Conservation (phyloP, 2,113 vertebrate species). For the Deroptyus accipitrinus region DNA sequence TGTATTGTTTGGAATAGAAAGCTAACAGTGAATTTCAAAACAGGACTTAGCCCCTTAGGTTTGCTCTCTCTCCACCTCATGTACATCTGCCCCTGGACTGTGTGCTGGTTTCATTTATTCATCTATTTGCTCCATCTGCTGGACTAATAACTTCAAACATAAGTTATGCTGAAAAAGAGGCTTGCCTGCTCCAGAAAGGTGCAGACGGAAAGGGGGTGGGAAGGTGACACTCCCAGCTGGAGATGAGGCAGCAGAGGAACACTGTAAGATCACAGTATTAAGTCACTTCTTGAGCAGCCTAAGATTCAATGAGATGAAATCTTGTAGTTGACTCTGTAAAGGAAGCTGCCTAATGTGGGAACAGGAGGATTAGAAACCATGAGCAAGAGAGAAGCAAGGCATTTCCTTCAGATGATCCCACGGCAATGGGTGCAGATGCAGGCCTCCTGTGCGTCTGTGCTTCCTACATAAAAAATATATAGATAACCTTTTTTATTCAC, state of each 20-base stretch:
- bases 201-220: rapidly evolving
- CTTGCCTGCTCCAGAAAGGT: neutral
- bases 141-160: neutral
- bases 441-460: neutral
- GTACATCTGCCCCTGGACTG: neutral
- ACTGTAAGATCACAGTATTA: neutral
- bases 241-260: neutral
- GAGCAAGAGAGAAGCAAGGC: rapidly evolving
- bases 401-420: neutral
- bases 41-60: neutral
- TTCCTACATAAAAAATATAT: neutral
- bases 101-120: neutral
- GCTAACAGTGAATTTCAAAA: neutral
- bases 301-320: neutral
- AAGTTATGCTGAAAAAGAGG: neutral
- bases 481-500: neutral
- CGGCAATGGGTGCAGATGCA: neutral
- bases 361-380: neutral
- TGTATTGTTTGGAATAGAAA: neutral
- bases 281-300: neutral
- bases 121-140: slow-evolving; percentile 65
- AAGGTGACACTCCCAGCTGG: neutral
- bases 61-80: neutral
- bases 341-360: neutral
- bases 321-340: neutral